Conservation (phyloP, 2,888 invertebrate species). For the Napeogenes inachia region DNA sequence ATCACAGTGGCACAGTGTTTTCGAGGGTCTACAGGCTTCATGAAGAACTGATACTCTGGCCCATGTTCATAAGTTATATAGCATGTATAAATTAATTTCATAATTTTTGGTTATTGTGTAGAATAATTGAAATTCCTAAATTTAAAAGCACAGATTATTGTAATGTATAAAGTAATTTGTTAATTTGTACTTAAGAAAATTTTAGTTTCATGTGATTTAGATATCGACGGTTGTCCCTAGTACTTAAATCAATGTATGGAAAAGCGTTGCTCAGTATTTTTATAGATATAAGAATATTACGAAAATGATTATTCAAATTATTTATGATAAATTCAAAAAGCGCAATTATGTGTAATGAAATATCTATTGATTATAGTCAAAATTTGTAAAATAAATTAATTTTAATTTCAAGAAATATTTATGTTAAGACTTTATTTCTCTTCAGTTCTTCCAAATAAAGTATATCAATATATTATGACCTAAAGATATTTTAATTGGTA, state of each 20-base stretch:
- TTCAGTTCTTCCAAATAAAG: constrained; percentile 24
- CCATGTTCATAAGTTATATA: constrained; percentile 15
- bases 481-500: constrained; percentile 13
- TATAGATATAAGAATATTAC: constrained; percentile 68
- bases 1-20: constrained; percentile 66
- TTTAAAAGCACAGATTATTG: constrained; percentile 56
- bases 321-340: constrained; percentile 52
- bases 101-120: constrained; percentile 58
- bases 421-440: constrained; percentile 20
- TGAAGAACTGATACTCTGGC: constrained; percentile 9
- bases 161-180: constrained; percentile 53
- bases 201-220: constrained; percentile 51
- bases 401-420: constrained; percentile 20
- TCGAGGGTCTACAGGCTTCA: constrained; percentile 34
- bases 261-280: constrained; percentile 76
- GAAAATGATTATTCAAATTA: constrained; percentile 57
- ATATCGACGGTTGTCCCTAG: constrained; percentile 51
- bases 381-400: constrained; percentile 42
- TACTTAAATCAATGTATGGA: constrained; percentile 55
- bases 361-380: constrained; percentile 53
- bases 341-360: constrained; percentile 55
- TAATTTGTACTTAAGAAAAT: constrained; percentile 46
- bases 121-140: constrained; percentile 52
- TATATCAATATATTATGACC: constrained; percentile 8
- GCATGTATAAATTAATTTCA: constrained; percentile 40